A percentile compares a stretch with the other conserved stretches of the same genome.
phyloP scores from a whole-genome alignment of 2,113 vertebrate genomes.

The Brachyhypopomus occidentalis region DNA sequence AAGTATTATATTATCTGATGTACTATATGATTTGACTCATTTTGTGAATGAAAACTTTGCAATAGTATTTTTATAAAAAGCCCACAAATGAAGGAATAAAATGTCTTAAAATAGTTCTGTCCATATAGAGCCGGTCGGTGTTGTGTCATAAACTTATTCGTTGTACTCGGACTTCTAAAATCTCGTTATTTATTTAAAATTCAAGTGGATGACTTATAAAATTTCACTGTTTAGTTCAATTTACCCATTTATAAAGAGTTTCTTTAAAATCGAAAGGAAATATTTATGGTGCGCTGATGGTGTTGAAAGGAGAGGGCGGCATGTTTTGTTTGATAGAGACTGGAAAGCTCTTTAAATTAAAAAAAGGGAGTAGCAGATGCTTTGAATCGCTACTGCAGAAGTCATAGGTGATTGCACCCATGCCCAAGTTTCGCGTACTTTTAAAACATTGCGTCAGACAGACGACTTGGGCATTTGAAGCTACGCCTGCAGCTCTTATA shows the following conservation, averaged over 20 bases:
- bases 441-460: too few species aligned
- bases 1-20: constrained; percentile 66
- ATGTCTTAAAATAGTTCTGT: constrained; percentile 29
- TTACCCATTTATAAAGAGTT: neutral
- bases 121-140: neutral
- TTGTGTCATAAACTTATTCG: constrained; percentile 11
- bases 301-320: neutral
- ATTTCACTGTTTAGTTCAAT: neutral
- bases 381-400: too few species aligned
- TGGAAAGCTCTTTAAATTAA: too few species aligned
- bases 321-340: neutral
- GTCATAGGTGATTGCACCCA: too few species aligned
- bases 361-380: too few species aligned
- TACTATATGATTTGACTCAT: constrained; percentile 55
- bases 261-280: neutral
- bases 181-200: neutral
- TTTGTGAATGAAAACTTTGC: constrained; percentile 71
- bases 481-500: too few species aligned
- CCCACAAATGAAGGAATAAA: constrained; percentile 54
- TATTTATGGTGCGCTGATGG: neutral
- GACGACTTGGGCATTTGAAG: too few species aligned
- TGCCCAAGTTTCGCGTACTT: too few species aligned
- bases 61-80: constrained; percentile 63
- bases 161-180: neutral
- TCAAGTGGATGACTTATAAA: neutral